A percentile compares a stretch with the other conserved stretches of the same genome.
Evolutionary conservation across 2,888 invertebrate genomes (phyloP).

Genomic region (Drosophila kanekoi): DNA sequence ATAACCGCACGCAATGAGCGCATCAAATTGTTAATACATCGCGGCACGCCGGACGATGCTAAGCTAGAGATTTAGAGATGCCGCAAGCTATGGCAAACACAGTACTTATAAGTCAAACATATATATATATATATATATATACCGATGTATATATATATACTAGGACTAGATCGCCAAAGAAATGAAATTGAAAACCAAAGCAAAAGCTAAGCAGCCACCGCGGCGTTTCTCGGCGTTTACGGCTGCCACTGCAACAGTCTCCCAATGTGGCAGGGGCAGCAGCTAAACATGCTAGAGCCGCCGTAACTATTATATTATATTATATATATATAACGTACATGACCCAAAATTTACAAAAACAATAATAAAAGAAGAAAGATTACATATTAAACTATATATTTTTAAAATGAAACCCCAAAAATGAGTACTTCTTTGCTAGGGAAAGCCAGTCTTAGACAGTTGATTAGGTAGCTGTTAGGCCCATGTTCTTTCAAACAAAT

Average conservation of each 20-base stretch:
- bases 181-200: constrained; percentile 43
- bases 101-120: constrained; percentile 37
- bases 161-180: constrained; percentile 63
- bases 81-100: constrained; percentile 51
- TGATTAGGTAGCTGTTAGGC: constrained; percentile 41
- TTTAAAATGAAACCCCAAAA: constrained; percentile 47
- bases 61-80: constrained; percentile 86
- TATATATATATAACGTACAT: constrained; percentile 34
- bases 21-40: constrained; percentile 93
- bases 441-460: constrained; percentile 21
- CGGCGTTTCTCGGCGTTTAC: constrained; percentile 26
- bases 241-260: constrained; percentile 38
- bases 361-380: constrained; percentile 47
- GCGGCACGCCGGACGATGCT: constrained; percentile 93
- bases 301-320: constrained; percentile 23
- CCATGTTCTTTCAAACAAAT: constrained; percentile 67
- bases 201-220: constrained; percentile 72
- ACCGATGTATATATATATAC: constrained; percentile 35
- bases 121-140: constrained; percentile 3
- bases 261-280: constrained; percentile 41
- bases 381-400: constrained; percentile 65
- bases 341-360: constrained; percentile 50
- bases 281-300: constrained; percentile 17
- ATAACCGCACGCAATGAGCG: constrained; percentile 95
- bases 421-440: constrained; percentile 44